Base-by-base conservation (phyloP, 2,888 invertebrate genomes). In the Gastracanthus pulcherrimus region DNA sequence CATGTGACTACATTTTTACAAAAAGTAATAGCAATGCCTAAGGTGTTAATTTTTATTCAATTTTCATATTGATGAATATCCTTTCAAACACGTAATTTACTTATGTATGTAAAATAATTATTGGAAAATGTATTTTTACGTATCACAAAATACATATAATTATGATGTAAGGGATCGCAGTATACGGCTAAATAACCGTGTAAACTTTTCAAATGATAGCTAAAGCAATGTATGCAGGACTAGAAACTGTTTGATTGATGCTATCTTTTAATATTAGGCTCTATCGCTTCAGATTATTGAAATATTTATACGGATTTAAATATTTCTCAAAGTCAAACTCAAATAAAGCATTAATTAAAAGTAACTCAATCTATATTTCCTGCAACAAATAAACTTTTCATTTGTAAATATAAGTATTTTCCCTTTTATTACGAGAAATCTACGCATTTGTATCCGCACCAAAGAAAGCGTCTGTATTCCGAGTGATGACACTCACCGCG, bases 381-480 rank as follows among this genome's bases (percentile, higher is more conserved):
- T n/a, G n/a, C n/a, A n/a, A n/a, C n/a, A n/a, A n/a, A n/a, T n/a
- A n/a, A n/a, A n/a, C n/a, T n/a, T n/a, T n/a, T n/a, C n/a, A n/a
- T n/a, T n/a, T n/a, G n/a, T n/a, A n/a, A n/a, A n/a, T n/a, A n/a
- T n/a, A n/a, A n/a, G n/a, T n/a, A n/a, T n/a, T n/a, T n/a, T n/a
- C 26, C 6, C 11, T 9, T 9, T n/a, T 9, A 26, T n/a, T 26
- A 3, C 45, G 45, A 45, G 55, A 55, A 55, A 23, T 13, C 55
- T 55, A 11, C 55, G 55, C 11, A 26, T 23, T 23, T 23, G 23
- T 26, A 3, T 55, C 11, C 26, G n/a, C n/a, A 55, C 26, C 23
- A 55, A 55, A 55, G 51, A 55, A 55, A 55, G 51, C 48, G 48
- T 55, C 62, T 34, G 34, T n/a, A 19, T 62, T 34, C 62, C 62